Percentiles rank a stretch among this genome's conserved stretches.
These are phyloP conservation scores for Drosophila seclusa DNA, from an alignment of 2,888 invertebrate species.

Conservation along the genomic window DNA sequence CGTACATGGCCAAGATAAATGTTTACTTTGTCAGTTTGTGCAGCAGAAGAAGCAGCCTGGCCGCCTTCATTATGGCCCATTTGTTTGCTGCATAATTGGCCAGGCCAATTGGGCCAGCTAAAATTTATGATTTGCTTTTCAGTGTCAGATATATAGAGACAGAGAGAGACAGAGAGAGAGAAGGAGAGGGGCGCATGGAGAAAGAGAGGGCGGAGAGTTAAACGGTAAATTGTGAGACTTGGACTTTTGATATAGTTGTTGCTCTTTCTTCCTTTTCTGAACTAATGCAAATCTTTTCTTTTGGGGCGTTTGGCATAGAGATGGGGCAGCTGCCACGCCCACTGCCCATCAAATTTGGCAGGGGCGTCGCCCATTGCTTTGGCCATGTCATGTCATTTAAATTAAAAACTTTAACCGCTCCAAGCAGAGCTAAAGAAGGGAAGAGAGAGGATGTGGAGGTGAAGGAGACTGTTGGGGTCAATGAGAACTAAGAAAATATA, in stretches of 20 bases:
- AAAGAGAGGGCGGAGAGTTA: background rate
- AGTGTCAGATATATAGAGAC: conserved; percentile 3
- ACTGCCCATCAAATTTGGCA: conserved; percentile 67
- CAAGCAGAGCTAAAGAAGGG: conserved; percentile 40
- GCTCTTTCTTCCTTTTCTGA: conserved; percentile 15
- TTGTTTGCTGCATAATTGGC: conserved; percentile 80
- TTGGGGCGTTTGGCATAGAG: conserved; percentile 56
- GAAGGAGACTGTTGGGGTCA: background rate
- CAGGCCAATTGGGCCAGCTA: conserved; percentile 68
- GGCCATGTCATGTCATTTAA: conserved; percentile 73
- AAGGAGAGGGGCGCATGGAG: background rate
- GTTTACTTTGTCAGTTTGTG: conserved; percentile 75
- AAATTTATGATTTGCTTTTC: conserved; percentile 70
- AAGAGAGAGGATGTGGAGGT: background rate
- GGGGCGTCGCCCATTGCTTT: conserved; percentile 53
- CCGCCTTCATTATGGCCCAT: conserved; percentile 78
- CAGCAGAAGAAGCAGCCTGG: conserved; percentile 15
- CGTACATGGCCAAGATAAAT: conserved; percentile 68
- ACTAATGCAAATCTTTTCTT: conserved; percentile 58
- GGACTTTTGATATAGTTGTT: conserved; percentile 45
- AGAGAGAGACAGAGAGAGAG: background rate
- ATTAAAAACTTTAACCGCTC: conserved; percentile 74
- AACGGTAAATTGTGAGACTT: conserved; percentile 57
- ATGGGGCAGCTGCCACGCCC: conserved; percentile 66
- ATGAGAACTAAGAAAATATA: conserved; percentile 12